Evolutionary conservation across 2,113 vertebrate genomes (phyloP), one percentile per base, ranked within the genome.

Genomic region (Ramphastos sulfuratus): DNA sequence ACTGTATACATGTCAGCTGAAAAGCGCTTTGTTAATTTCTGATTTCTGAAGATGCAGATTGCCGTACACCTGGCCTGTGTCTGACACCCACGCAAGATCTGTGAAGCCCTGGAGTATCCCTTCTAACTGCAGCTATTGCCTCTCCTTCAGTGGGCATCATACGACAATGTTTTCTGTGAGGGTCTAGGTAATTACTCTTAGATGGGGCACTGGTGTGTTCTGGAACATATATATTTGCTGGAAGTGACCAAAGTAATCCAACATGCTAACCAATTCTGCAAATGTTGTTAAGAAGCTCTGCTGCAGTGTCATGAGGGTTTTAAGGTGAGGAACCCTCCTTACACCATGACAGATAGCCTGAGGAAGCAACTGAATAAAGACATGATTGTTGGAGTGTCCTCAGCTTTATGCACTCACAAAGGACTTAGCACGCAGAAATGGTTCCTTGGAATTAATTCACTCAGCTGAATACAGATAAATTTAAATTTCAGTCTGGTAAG

Each of bases 181-280:
- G 15, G 4, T 9, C 20, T 44, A 10, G 2, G 5, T 2, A 4
- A 12, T 13, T 20, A 8, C 14, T n/a, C 10, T 5, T 39, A 42
- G 28, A 58, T 6, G 3, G 9, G 13, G 5, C 25, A 67, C 4
- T 6, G 9, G 6, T 61, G 11, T 27, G 23, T 15, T 25, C 31
- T 73, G 37, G 25, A 33, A 2, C 30, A 59, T n/a, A 44, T 4
- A 11, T 16, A 23, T 69, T 39, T 88, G 10, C 12, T 72, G 42
- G 19, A 55, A 20, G 11, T 39, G 19, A 72, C 33, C 24, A 50
- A 64, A 39, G 13, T 54, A 60, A 42, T 35, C 12, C 27, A 65
- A 16, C 10, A n/a, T 10, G 9, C 16, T 54, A 20, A 24, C 48
- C 8, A 27, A 35, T 66, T 19, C 5, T 52, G 10, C 3, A 46